Percentiles rank a stretch among this genome's conserved stretches.
Evolutionary conservation across 2,113 vertebrate species (phyloP).

Genomic region (Machaerirhynchus nigripectus): DNA sequence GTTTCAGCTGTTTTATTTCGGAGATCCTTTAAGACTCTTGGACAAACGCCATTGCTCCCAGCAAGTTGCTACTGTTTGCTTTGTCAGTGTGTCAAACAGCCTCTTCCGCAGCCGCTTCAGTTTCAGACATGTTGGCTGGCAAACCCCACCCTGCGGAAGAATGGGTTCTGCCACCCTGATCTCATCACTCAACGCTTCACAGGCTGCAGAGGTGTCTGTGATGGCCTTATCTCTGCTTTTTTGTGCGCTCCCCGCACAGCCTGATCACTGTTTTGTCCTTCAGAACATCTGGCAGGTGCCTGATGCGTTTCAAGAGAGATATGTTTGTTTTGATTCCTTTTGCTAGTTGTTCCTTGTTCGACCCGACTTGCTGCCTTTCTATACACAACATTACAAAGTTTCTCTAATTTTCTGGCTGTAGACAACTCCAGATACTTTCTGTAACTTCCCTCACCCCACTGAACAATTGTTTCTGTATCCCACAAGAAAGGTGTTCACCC

Average conservation of each 20-base stretch:
- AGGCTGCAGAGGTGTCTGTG: not conserved
- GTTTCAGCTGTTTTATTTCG: not conserved
- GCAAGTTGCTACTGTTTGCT: not conserved
- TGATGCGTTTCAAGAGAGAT: not conserved
- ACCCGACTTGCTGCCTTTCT: not conserved
- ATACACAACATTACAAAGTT: not conserved
- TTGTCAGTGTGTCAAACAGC: not conserved
- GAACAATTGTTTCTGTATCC: not conserved
- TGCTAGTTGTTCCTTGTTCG: not conserved
- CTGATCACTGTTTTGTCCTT: not conserved
- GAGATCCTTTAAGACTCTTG: not conserved
- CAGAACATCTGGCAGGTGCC: not conserved
- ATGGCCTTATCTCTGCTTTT: not conserved
- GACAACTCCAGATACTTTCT: not conserved
- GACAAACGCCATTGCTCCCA: not conserved
- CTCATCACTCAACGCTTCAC: not conserved
- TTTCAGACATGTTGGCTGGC: not conserved
- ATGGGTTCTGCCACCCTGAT: not conserved
- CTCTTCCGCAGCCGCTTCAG: not conserved
- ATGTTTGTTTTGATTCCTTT: not conserved
- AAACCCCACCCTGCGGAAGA: not conserved
- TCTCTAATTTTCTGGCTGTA: not conserved
- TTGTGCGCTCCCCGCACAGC: not conserved
- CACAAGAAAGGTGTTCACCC: not conserved
- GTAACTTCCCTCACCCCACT: not conserved